These are phyloP conservation scores for Ceratitis capitata DNA, from an alignment of 1,140 invertebrate species.

Conservation along the genomic window DNA sequence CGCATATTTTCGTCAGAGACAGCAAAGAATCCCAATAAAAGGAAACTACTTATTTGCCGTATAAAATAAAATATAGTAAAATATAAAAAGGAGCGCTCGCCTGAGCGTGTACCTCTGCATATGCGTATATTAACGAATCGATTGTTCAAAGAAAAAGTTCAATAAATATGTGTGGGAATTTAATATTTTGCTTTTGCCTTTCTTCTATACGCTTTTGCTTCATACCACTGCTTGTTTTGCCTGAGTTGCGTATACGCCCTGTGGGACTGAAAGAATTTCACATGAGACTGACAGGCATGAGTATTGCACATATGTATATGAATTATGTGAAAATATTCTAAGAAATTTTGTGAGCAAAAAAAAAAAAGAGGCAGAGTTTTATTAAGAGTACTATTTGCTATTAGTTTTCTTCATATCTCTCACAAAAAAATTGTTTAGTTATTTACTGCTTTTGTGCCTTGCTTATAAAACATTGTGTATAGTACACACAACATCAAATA, in stretches of 20 bases:
- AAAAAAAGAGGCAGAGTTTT: neutral
- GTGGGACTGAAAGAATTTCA: neutral
- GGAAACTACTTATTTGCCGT: neutral
- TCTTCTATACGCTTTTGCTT: neutral
- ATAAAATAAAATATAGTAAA: no score
- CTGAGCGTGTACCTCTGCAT: neutral
- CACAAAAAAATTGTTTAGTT: no score
- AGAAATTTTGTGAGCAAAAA: neutral
- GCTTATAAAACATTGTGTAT: no score
- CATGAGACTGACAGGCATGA: neutral
- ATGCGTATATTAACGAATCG: neutral
- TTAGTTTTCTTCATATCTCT: no score
- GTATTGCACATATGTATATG: neutral
- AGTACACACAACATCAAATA: no score
- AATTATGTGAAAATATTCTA: neutral
- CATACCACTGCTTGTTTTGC: neutral
- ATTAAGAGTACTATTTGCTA: no score
- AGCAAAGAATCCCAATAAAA: neutral
- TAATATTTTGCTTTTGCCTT: neutral
- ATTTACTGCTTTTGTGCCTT: no score
- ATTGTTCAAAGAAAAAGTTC: neutral
- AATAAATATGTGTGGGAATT: constrained; percentile 10
- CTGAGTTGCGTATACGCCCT: neutral
- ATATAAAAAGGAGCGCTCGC: neutral
- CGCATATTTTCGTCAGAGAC: neutral